These are phyloP conservation scores for Carollia perspicillata DNA, from an alignment of 2,113 vertebrate species.

Conservation along the genomic window DNA sequence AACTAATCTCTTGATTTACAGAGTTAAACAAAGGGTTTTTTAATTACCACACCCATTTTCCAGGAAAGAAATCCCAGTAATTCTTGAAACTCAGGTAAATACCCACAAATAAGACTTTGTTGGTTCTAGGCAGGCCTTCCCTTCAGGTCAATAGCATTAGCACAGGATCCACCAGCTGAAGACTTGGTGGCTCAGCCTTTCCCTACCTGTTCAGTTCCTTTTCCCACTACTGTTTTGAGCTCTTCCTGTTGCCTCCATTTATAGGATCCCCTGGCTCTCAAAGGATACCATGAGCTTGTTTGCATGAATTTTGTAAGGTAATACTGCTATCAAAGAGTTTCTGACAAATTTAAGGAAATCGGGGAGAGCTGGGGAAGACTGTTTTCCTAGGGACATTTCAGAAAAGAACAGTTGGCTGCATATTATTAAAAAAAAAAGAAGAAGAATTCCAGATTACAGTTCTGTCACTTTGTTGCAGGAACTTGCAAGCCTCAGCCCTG, in stretches of 20 bases:
- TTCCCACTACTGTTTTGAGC: neutral
- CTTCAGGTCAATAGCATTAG: neutral
- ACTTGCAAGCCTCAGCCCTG: neutral
- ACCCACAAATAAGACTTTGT: neutral
- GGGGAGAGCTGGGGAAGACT: neutral
- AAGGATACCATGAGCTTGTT: neutral
- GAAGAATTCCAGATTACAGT: neutral
- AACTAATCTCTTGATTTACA: neutral
- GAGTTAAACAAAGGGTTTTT: neutral
- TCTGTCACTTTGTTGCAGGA: neutral
- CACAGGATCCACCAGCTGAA: neutral
- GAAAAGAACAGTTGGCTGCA: neutral
- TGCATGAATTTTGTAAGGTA: neutral
- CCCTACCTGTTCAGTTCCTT: too few relatives aligned
- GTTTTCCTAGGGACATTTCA: neutral
- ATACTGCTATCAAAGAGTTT: neutral
- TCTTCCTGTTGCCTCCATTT: neutral
- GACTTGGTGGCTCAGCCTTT: neutral
- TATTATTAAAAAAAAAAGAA: neutral
- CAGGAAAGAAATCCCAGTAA: neutral
- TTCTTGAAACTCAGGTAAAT: neutral
- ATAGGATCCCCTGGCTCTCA: neutral
- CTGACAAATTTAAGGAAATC: neutral
- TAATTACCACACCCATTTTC: neutral
- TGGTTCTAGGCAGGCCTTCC: neutral